These are phyloP conservation scores for Stegodyphus dumicola DNA, from an alignment of 1,140 invertebrate genomes.

Conservation along the genomic window DNA sequence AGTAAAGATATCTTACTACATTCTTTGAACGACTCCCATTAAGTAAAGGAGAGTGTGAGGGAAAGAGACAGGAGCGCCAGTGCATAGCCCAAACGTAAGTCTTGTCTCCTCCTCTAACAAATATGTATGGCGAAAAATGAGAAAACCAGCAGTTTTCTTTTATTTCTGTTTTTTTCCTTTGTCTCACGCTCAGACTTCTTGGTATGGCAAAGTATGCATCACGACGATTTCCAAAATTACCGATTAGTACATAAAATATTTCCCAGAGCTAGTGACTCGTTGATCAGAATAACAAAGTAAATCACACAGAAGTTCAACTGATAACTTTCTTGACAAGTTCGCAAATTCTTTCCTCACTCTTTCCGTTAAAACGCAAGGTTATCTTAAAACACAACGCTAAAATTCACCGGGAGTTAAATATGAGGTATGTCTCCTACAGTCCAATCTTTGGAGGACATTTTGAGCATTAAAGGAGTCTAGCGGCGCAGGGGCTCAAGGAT, in stretches of 20 bases:
- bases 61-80: slow-evolving; percentile 30
- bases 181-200: slow-evolving; percentile 46
- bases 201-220: slow-evolving; percentile 35
- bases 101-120: background rate
- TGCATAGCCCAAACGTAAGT: background rate
- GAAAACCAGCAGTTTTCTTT: slow-evolving; percentile 4
- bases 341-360: slow-evolving; percentile 25
- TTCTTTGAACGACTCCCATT: slow-evolving; percentile 19
- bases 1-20: background rate
- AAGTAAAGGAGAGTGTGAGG: slow-evolving; percentile 41
- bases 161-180: slow-evolving; percentile 9
- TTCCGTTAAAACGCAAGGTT: slow-evolving; percentile 32
- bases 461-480: slow-evolving; percentile 34
- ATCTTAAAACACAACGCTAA: slow-evolving; percentile 57
- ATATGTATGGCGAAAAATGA: background rate
- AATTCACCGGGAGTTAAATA: slow-evolving; percentile 58
- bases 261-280: slow-evolving; percentile 53
- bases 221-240: slow-evolving; percentile 26
- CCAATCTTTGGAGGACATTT: slow-evolving; percentile 24
- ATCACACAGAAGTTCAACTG: slow-evolving; percentile 33
- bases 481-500: slow-evolving; percentile 13
- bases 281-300: slow-evolving; percentile 37
- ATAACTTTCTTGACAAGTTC: slow-evolving; percentile 13
- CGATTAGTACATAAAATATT: slow-evolving; percentile 6
- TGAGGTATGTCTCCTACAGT: slow-evolving; percentile 44